phyloP scores from a whole-genome alignment of 2,113 vertebrate genomes.

The Hiodon tergisus region DNA sequence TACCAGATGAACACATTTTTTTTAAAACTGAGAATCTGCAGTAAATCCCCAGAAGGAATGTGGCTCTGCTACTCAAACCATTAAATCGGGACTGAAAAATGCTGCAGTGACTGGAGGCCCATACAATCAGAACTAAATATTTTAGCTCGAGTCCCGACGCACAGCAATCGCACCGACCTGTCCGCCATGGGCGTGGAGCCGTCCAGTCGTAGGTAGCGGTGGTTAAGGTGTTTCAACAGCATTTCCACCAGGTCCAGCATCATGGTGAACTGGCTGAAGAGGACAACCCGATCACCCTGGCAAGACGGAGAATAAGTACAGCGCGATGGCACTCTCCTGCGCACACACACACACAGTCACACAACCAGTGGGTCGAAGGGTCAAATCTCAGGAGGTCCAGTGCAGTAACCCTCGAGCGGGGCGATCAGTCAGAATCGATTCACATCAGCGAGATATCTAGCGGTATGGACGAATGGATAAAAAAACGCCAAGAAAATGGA shows the following conservation, averaged over 20 bases:
- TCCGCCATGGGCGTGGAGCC: constrained; percentile 90
- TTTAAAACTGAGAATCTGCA: no score
- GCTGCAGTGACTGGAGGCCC: neutral
- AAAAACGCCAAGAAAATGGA: no score
- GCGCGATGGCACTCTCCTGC: neutral
- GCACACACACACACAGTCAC: no score
- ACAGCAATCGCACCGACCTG: constrained; percentile 54
- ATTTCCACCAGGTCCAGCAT: constrained; percentile 92
- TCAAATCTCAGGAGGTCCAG: no score
- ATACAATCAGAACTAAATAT: neutral
- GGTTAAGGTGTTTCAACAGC: constrained; percentile 76
- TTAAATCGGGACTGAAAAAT: no score
- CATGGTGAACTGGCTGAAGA: constrained; percentile 98
- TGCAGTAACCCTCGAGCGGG: no score
- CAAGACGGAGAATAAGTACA: constrained; percentile 13
- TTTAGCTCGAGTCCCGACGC: neutral
- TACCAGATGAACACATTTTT: no score
- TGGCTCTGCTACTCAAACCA: neutral
- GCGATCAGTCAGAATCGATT: no score
- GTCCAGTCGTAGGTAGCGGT: constrained; percentile 84
- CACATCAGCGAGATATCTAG: no score
- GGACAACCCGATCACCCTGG: constrained; percentile 86
- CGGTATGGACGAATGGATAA: no score
- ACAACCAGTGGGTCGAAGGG: no score
- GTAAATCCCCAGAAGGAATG: neutral